These are phyloP conservation scores for Echinometra lucunter DNA, from an alignment of 53 echinoderm and acorn worm species.

Conservation along the genomic window DNA sequence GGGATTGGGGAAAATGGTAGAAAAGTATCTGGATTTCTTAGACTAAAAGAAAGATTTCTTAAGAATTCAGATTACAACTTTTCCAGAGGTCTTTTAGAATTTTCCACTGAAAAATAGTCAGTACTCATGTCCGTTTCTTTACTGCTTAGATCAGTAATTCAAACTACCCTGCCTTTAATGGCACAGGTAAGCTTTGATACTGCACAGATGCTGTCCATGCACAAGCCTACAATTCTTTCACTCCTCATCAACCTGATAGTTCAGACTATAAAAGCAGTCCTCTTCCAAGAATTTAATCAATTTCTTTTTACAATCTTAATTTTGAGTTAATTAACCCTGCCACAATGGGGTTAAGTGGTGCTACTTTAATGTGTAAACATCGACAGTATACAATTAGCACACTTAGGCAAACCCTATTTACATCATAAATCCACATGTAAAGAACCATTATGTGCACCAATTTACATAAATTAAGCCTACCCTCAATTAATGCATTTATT, in stretches of 20 bases:
- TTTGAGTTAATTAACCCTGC: background rate
- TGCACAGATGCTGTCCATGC: background rate
- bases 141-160: background rate
- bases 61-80: too few relatives aligned
- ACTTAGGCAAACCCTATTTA: background rate
- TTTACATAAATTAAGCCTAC: background rate
- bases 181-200: background rate
- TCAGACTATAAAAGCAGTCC: background rate
- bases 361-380: background rate
- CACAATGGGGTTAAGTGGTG: conserved; percentile 20
- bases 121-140: background rate
- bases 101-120: too few relatives aligned
- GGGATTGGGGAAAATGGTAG: background rate
- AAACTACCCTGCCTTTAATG: background rate
- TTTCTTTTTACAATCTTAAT: background rate
- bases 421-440: background rate
- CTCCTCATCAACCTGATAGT: background rate
- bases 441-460: background rate
- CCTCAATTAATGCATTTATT: background rate
- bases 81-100: too few relatives aligned
- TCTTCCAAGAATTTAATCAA: background rate
- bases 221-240: background rate
- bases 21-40: background rate
- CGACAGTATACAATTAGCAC: background rate
- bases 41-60: too few relatives aligned